Evolutionary conservation across 1,140 invertebrate species (phyloP).

Genomic region (Drosophila sechellia): DNA sequence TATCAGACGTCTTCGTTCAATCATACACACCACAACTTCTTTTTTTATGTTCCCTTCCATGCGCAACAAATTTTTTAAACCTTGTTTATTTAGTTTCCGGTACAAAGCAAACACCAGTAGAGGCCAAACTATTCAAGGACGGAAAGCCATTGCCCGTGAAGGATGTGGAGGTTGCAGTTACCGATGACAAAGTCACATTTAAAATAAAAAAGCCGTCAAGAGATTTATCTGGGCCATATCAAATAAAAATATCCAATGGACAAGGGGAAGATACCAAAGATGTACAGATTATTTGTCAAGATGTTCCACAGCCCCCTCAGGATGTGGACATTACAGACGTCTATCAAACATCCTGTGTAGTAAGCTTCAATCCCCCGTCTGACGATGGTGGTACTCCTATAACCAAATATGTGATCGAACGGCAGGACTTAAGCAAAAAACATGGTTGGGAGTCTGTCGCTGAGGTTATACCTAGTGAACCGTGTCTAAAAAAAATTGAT

Average conservation of each 20-base stretch:
- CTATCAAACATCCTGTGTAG: slow-evolving; percentile 95
- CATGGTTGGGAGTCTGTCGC: slow-evolving; percentile 94
- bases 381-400: slow-evolving; percentile 97
- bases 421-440: slow-evolving; percentile 95
- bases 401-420: slow-evolving; percentile 96
- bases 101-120: slow-evolving; percentile 93
- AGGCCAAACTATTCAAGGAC: slow-evolving; percentile 95
- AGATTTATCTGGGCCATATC: slow-evolving; percentile 92
- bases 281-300: slow-evolving; percentile 95
- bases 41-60: background rate
- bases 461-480: slow-evolving; percentile 88
- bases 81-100: slow-evolving; percentile 89
- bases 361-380: slow-evolving; percentile 95
- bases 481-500: slow-evolving; percentile 92
- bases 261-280: slow-evolving; percentile 95
- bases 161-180: slow-evolving; percentile 94
- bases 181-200: slow-evolving; percentile 95
- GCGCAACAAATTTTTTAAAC: slow-evolving; percentile 14
- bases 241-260: slow-evolving; percentile 93
- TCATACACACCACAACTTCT: too few relatives aligned
- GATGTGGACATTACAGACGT: slow-evolving; percentile 96
- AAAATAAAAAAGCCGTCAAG: slow-evolving; percentile 95
- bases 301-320: slow-evolving; percentile 93
- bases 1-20: too few relatives aligned
- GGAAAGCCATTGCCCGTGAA: slow-evolving; percentile 94